Conservation (phyloP, 2,113 vertebrate species). For the Platysteira castanea region DNA sequence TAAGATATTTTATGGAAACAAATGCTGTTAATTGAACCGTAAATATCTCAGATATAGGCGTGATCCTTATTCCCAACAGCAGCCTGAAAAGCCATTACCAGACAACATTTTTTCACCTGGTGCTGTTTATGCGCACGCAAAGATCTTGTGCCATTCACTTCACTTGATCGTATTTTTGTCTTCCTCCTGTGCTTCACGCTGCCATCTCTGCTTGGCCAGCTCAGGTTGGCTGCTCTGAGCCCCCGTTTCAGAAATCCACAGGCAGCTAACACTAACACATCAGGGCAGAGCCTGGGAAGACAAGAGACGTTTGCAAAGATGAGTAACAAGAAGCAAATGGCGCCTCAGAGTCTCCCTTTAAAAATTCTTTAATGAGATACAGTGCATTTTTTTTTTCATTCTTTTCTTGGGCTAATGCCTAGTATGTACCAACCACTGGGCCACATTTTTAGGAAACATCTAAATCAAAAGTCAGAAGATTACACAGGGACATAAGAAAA, state of each 20-base stretch:
- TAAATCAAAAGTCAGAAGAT: constrained; percentile 58
- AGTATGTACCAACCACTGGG: constrained; percentile 41
- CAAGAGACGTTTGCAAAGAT: constrained; percentile 46
- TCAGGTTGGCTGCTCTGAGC: not conserved
- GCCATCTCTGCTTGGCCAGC: not conserved
- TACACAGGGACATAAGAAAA: constrained; percentile 46
- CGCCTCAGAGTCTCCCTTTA: constrained; percentile 49
- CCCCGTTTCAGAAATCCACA: not conserved
- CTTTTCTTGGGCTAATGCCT: constrained; percentile 52
- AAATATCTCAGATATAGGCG: not conserved
- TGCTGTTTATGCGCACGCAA: not conserved
- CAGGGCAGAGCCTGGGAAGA: constrained; percentile 56
- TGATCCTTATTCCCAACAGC: not conserved
- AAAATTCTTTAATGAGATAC: constrained; percentile 54
- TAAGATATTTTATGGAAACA: not conserved
- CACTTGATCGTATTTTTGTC: not conserved
- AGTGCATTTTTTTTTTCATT: constrained; percentile 21
- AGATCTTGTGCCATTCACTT: not conserved
- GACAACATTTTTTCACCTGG: not conserved
- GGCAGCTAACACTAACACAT: constrained; percentile 4
- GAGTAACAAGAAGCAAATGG: constrained; percentile 44
- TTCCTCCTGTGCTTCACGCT: not conserved
- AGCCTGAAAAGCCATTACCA: not conserved
- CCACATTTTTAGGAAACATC: constrained; percentile 53
- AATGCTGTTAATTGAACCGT: not conserved